Conservation (phyloP, 2,797 vertebrate species). For the Hippopotamyrus pictus region DNA sequence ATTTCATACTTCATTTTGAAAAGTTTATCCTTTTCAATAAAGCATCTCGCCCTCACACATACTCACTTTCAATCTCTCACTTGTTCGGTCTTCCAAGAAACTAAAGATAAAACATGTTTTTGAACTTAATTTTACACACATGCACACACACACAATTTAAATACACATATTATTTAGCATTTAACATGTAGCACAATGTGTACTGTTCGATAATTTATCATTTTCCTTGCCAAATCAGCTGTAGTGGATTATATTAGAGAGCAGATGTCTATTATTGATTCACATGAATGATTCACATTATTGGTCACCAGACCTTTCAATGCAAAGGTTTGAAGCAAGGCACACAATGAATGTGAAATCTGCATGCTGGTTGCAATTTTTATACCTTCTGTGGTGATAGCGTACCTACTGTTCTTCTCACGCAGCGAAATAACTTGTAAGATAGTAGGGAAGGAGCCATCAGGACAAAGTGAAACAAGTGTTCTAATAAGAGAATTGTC, state of each 20-base stretch:
- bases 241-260: slow-evolving; percentile 1
- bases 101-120: slow-evolving; percentile 9
- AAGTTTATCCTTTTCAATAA: slow-evolving; percentile 59
- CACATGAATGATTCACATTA: slow-evolving; percentile 7
- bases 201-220: slow-evolving; percentile 4
- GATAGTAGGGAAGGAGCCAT: background rate
- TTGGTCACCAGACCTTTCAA: slow-evolving; percentile 1
- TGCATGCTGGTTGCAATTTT: background rate
- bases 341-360: slow-evolving; percentile 12
- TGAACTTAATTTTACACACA: background rate
- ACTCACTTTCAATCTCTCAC: background rate
- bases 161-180: slow-evolving; percentile 21
- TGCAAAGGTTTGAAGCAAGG: background rate
- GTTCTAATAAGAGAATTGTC: background rate
- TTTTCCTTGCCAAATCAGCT: slow-evolving; percentile 6
- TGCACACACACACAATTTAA: background rate
- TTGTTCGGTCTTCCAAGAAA: background rate
- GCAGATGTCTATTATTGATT: slow-evolving; percentile 17
- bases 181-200: background rate
- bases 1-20: slow-evolving; percentile 68
- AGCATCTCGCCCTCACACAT: slow-evolving; percentile 65
- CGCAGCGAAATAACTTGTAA: background rate
- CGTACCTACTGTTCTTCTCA: slow-evolving; percentile 2
- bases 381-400: background rate
- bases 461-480: background rate